phyloP scores from a whole-genome alignment of 2,797 vertebrate species.

The Chaetophractus vellerosus region DNA sequence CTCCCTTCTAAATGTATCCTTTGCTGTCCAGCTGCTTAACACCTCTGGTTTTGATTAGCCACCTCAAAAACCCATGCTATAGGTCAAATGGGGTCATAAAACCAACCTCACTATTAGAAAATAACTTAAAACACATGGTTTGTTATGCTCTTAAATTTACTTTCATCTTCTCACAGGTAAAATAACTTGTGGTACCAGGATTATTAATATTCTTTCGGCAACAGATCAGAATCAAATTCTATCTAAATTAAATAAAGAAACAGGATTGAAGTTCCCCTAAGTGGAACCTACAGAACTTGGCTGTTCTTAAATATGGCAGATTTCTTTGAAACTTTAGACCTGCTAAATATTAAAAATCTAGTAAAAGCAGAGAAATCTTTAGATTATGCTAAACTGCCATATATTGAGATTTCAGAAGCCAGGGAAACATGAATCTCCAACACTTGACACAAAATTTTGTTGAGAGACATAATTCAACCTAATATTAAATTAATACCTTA shows the following conservation, averaged over 20 bases:
- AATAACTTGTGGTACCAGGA: constrained; percentile 52
- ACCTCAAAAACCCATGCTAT: constrained; percentile 59
- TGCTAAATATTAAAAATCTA: constrained; percentile 43
- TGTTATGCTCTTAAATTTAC: constrained; percentile 35
- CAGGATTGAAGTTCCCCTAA: constrained; percentile 51
- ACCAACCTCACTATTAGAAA: constrained; percentile 67
- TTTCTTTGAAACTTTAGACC: constrained; percentile 55
- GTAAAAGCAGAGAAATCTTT: constrained; percentile 52
- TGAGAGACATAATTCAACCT: not conserved
- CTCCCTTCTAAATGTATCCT: too few species aligned
- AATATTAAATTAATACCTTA: constrained; percentile 47
- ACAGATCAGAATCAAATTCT: constrained; percentile 60
- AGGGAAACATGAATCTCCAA: not conserved
- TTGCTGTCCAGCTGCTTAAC: not conserved
- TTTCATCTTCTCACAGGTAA: constrained; percentile 59
- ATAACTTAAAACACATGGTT: constrained; percentile 79
- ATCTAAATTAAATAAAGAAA: constrained; percentile 61
- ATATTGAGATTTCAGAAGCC: not conserved
- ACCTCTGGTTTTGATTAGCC: constrained; percentile 75
- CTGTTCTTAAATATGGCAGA: constrained; percentile 7
- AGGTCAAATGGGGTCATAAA: constrained; percentile 72
- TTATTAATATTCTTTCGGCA: constrained; percentile 69
- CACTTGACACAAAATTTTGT: constrained; percentile 21
- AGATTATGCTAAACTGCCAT: constrained; percentile 36
- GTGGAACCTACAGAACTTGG: constrained; percentile 28